These are phyloP conservation scores for Leptinotarsa tumamoca DNA, from an alignment of 2,888 invertebrate genomes.

Conservation along the genomic window DNA sequence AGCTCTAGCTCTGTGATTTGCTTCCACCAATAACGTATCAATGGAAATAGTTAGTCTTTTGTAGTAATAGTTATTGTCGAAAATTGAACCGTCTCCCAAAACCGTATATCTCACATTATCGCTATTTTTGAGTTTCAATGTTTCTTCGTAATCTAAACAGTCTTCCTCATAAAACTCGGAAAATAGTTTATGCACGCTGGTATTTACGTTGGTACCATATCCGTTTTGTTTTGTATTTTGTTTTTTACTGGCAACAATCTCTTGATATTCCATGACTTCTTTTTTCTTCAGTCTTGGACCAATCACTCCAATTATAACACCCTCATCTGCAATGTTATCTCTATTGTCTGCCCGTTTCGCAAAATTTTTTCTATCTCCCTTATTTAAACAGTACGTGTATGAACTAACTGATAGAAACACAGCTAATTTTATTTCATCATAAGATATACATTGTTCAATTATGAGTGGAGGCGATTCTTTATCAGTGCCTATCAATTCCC, in stretches of 20 bases:
- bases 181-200: slow-evolving; percentile 55
- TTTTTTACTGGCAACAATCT: slow-evolving; percentile 68
- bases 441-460: slow-evolving; percentile 69
- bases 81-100: slow-evolving; percentile 53
- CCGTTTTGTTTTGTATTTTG: slow-evolving; percentile 67
- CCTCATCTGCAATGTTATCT: slow-evolving; percentile 64
- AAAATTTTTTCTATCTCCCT: slow-evolving; percentile 70
- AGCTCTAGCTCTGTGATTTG: slow-evolving; percentile 70
- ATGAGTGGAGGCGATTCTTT: slow-evolving; percentile 66
- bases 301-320: slow-evolving; percentile 68
- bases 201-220: slow-evolving; percentile 58
- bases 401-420: slow-evolving; percentile 71
- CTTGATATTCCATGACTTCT: slow-evolving; percentile 74
- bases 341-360: slow-evolving; percentile 67
- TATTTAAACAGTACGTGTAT: slow-evolving; percentile 71
- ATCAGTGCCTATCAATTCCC: slow-evolving; percentile 69
- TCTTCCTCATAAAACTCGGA: slow-evolving; percentile 51
- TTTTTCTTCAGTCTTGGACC: slow-evolving; percentile 70
- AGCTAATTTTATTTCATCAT: slow-evolving; percentile 73
- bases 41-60: slow-evolving; percentile 71
- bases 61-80: slow-evolving; percentile 62
- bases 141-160: slow-evolving; percentile 41
- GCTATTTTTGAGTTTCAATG: slow-evolving; percentile 24
- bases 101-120: slow-evolving; percentile 39
- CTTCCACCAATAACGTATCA: slow-evolving; percentile 74